A percentile compares a stretch with the other conserved stretches of the same genome.
phyloP scores from a whole-genome alignment of 2,113 vertebrate species.

The Anolis carolinensis region DNA sequence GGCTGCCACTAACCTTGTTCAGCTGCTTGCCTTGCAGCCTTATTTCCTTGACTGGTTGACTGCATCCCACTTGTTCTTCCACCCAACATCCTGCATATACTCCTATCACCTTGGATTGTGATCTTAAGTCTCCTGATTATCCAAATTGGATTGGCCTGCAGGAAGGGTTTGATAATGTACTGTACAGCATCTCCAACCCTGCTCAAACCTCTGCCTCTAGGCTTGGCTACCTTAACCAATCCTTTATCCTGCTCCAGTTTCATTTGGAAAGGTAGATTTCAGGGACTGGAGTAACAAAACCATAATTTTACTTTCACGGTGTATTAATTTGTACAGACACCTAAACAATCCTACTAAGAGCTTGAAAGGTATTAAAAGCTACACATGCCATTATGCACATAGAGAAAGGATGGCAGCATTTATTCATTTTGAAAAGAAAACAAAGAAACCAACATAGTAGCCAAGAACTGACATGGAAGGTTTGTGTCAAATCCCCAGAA shows the following conservation, averaged over 20 bases:
- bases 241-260: not conserved
- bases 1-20: not conserved
- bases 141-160: not conserved
- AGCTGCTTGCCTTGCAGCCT: not conserved
- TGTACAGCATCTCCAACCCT: not conserved
- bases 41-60: too few species aligned
- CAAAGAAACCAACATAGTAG: constrained; percentile 9
- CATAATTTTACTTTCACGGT: not conserved
- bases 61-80: not conserved
- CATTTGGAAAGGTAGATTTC: not conserved
- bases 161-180: not conserved
- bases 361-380: constrained; percentile 3
- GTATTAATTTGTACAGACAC: constrained; percentile 19
- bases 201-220: not conserved
- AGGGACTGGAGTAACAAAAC: not conserved
- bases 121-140: not conserved
- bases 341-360: constrained; percentile 21
- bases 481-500: not conserved
- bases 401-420: not conserved
- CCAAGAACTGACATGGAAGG: constrained; percentile 7
- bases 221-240: not conserved
- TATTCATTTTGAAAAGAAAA: constrained; percentile 10
- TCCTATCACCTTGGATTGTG: not conserved
- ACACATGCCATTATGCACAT: not conserved
- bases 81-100: too few species aligned